Evolutionary conservation across 2,113 vertebrate genomes (phyloP), one percentile per base, ranked within the genome.

Genomic region (Micromys minutus): DNA sequence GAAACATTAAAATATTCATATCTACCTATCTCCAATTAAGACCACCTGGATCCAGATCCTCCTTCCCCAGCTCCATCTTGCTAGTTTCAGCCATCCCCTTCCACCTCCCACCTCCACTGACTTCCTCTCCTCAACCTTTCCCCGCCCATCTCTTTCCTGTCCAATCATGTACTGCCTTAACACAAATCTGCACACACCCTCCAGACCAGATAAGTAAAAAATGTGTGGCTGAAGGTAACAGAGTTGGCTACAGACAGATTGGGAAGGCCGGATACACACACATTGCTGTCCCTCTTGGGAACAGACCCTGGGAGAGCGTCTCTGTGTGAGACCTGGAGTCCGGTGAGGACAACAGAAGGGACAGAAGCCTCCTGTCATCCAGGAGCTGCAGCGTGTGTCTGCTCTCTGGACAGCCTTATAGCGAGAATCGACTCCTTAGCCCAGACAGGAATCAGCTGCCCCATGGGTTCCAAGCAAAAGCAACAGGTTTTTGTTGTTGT

Each of bases 391-490:
- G 9, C 72, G 45, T 83, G 1, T 5, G 10, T 63, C 61, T 89
- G 34, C 0, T 76, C 29, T 74, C 69, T 55, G 50, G 31, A 8
- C 26, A 57, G 61, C 12, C 34, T 75, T 57, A 1, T 4, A 24
- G 67, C 17, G 29, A 69, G 34, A 90, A 90, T 24, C 59, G 67
- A 89, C 34, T 79, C 34, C 63, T 79, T 90, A 87, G n/a, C n/a
- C 36, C 22, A 69, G 76, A 34, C 63, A 31, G 72, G 79, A 74
- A 39, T 72, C 52, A 12, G 75, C 19, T 31, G 47, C 4, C 59
- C 86, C 34, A 76, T 29, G 77, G 71, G 65, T 94, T 91, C 57
- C 36, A 80, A 91, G 31, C 26, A 93, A 93, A 91, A 84, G 67
- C 22, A 67, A 91, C 71, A 52, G 45, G 45, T 77, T 39, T 74